Base-by-base conservation (phyloP, 2,113 vertebrate species). In the Herpetotheres cachinnans region DNA sequence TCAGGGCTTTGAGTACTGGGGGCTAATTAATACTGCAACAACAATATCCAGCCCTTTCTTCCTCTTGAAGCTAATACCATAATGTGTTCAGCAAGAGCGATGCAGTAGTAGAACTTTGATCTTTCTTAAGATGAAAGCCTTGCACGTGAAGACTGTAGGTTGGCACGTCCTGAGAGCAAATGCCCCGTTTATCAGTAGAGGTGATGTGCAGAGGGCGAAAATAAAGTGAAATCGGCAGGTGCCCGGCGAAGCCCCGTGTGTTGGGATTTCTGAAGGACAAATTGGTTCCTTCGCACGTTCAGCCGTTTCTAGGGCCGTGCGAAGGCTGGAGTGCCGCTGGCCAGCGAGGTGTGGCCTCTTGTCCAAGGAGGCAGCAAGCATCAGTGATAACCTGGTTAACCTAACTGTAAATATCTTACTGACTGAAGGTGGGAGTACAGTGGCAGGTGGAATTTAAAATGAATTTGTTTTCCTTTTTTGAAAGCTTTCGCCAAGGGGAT, bases 241-340 rank as follows among this genome's bases (percentile, higher is more conserved):
- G 40, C 80, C 38, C 25, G 6, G 36, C 6, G 8, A n/a, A 16
- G 21, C 16, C 47, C 27, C 9, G 0, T 1, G 5, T 9, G 27
- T 8, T 14, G 91, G 42, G 22, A 3, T 49, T 71, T 66, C 58
- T 50, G 73, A 7, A 56, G 83, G 78, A 24, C 24, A 10, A 0
- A 38, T 10, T 10, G 17, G 15, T 55, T 66, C 52, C 20, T 1
- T 9, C 3, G 3, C 7, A 2, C 7, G 0, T 34, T 38, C 14
- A 17, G 29, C 6, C n/a, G 34, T 40, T 40, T 9, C 78, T 9
- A n/a, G 70, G 52, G 59, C 42, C 0, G 2, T 20, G 24, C 25
- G 2, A 5, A 7, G 38, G 69, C 44, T 61, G 27, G 38, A 11
- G 19, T 3, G 46, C 36, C 30, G 2, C 12, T 52, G 4, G 19